Conservation (phyloP, 2,888 invertebrate genomes). For the Drosophila emarginata region DNA sequence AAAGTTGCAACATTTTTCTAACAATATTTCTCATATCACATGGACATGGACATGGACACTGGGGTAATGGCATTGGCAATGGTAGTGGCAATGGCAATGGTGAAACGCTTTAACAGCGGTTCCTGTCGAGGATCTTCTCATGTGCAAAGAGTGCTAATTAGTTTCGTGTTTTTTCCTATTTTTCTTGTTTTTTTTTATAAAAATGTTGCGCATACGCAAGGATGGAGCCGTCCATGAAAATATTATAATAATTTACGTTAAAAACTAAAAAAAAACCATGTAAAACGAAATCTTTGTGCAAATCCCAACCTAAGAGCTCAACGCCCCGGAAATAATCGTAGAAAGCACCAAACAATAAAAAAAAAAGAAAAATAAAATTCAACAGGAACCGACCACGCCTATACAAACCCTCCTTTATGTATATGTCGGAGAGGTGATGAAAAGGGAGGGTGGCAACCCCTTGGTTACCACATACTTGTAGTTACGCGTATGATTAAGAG, state of each 20-base stretch:
- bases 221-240: constrained; percentile 30
- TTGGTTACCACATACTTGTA: not conserved
- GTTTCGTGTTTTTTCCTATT: constrained; percentile 61
- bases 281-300: constrained; percentile 22
- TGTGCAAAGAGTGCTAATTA: constrained; percentile 63
- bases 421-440: not conserved
- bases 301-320: constrained; percentile 54
- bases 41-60: constrained; percentile 37
- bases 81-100: not conserved
- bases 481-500: constrained; percentile 19
- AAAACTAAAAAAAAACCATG: constrained; percentile 5
- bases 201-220: constrained; percentile 60
- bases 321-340: constrained; percentile 60
- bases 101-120: not conserved
- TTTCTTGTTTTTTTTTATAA: constrained; percentile 8
- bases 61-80: not conserved
- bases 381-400: constrained; percentile 38
- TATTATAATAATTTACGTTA: constrained; percentile 52
- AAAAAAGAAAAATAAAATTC: constrained; percentile 13
- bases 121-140: constrained; percentile 1
- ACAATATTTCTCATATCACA: constrained; percentile 54
- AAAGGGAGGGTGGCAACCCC: constrained; percentile 7
- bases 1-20: constrained; percentile 64
- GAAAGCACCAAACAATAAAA: constrained; percentile 45
- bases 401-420: not conserved